Conservation (phyloP, 2,888 invertebrate genomes). For the Hemithea aestivaria region DNA sequence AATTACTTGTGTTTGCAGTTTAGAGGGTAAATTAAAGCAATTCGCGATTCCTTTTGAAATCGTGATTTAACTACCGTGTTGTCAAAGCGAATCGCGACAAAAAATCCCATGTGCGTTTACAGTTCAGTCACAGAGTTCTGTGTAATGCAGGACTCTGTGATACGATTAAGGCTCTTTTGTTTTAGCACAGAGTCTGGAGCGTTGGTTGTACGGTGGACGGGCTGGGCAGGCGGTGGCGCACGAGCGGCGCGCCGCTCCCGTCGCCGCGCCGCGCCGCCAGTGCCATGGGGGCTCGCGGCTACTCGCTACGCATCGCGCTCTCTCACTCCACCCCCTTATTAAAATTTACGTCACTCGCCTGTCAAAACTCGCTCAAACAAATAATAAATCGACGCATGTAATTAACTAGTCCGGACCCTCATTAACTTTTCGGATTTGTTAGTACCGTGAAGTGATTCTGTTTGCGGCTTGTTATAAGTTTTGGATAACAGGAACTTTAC, state of each 20-base stretch:
- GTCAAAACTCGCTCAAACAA: slow-evolving; percentile 55
- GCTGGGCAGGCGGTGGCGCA: slow-evolving; percentile 23
- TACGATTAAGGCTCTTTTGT: no score
- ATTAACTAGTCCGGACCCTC: slow-evolving; percentile 36
- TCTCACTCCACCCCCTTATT: slow-evolving; percentile 38
- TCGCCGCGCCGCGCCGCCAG: slow-evolving; percentile 38
- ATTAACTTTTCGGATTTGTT: slow-evolving; percentile 35
- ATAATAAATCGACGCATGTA: slow-evolving; percentile 43
- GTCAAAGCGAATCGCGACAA: no score
- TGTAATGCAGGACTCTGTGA: no score
- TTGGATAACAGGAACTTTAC: slow-evolving; percentile 38
- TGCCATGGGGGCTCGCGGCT: slow-evolving; percentile 55
- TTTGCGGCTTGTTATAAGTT: slow-evolving; percentile 40
- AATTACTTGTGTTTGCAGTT: no score
- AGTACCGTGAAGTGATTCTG: slow-evolving; percentile 42
- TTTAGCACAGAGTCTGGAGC: slow-evolving; percentile 41
- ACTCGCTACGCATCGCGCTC: slow-evolving; percentile 48
- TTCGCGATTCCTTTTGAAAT: no score
- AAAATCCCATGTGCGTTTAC: no score
- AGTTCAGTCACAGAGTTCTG: no score
- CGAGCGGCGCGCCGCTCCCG: slow-evolving; percentile 27
- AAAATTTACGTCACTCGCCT: slow-evolving; percentile 58
- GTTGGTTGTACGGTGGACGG: no score
- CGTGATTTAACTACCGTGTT: no score
- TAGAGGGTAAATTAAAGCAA: no score